Conservation (phyloP, 2,888 invertebrate genomes). For the Syrphus vitripennis region DNA sequence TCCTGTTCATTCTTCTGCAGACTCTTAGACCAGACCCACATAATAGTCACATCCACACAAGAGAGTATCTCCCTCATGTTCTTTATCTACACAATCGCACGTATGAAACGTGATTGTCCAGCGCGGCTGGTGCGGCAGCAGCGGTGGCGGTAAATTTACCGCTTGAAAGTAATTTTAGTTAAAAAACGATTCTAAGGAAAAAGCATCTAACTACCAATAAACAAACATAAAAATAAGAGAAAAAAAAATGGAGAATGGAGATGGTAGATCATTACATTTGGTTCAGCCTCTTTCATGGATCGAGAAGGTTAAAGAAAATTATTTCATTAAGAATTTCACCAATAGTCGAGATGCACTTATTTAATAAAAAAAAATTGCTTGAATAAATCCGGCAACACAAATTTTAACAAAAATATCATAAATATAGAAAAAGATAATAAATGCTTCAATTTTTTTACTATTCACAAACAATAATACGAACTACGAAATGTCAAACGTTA, state of each 20-base stretch:
- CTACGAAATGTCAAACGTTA: no score
- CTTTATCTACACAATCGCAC: constrained; percentile 37
- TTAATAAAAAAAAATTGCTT: not conserved
- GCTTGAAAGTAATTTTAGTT: constrained; percentile 40
- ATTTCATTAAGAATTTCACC: not conserved
- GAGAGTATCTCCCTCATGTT: constrained; percentile 27
- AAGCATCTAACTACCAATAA: constrained; percentile 48
- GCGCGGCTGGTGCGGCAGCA: not conserved
- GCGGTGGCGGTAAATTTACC: constrained; percentile 43
- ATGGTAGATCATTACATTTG: constrained; percentile 48
- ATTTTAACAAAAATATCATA: no score
- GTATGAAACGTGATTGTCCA: constrained; percentile 35
- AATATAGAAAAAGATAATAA: no score
- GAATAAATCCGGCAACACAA: no score
- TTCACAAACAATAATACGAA: no score
- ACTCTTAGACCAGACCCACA: constrained; percentile 14
- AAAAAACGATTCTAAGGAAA: constrained; percentile 43
- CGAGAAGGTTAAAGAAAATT: constrained; percentile 9
- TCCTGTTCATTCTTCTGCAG: constrained; percentile 24
- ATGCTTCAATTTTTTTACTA: no score
- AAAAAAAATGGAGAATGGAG: not conserved
- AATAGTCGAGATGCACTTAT: not conserved
- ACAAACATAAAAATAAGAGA: constrained; percentile 42
- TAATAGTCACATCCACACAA: not conserved
- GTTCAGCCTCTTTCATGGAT: constrained; percentile 36